Conservation (phyloP, 2,113 vertebrate species). For the Pipa parva region DNA sequence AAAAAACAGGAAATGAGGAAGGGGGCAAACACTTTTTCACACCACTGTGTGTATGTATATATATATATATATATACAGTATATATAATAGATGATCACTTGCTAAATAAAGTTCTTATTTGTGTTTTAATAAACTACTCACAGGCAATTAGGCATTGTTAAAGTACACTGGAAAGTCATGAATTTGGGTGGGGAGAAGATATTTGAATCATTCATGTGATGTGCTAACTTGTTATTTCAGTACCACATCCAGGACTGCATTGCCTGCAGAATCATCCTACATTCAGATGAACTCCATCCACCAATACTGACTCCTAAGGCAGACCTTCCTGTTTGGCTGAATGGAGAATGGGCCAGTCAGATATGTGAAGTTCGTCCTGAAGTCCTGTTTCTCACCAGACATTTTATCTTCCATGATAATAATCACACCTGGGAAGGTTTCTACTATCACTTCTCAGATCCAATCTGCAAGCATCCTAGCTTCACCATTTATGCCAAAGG, state of each 20-base stretch:
- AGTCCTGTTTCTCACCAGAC: slow-evolving; percentile 92
- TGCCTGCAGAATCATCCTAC: slow-evolving; percentile 81
- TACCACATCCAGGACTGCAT: slow-evolving; percentile 81
- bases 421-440: slow-evolving; percentile 95
- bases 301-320: slow-evolving; percentile 81
- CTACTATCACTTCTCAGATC: slow-evolving; percentile 95
- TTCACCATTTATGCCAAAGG: slow-evolving; percentile 93
- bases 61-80: too few species aligned
- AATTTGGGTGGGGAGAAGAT: too few species aligned
- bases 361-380: slow-evolving; percentile 92
- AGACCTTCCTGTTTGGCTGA: slow-evolving; percentile 79
- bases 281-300: slow-evolving; percentile 82
- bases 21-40: too few species aligned
- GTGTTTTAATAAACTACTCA: too few species aligned
- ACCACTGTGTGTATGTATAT: too few species aligned
- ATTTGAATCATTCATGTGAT: too few species aligned
- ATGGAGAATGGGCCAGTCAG: slow-evolving; percentile 94
- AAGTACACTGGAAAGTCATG: too few species aligned
- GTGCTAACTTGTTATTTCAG: slow-evolving; percentile 59
- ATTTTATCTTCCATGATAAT: slow-evolving; percentile 92
- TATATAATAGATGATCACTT: too few species aligned
- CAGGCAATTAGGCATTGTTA: too few species aligned
- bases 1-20: too few species aligned
- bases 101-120: too few species aligned
- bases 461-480: slow-evolving; percentile 89